Base-by-base conservation (phyloP, 2,888 invertebrate species). In the Gymnocheta viridis region DNA sequence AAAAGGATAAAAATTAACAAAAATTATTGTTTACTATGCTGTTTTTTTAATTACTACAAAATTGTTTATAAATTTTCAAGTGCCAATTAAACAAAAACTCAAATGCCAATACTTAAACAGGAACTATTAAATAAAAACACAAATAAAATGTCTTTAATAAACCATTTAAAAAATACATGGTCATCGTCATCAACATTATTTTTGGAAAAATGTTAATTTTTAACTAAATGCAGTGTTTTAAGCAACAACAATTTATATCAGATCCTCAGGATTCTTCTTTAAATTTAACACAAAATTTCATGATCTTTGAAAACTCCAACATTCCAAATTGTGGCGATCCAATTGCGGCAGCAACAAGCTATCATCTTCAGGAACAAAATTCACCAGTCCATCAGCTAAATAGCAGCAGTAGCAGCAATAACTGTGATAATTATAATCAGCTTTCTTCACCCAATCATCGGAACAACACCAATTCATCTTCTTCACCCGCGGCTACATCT, bases 201-300 rank as follows among this genome's bases (percentile, higher is more conserved):
- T 66, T 27, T 51, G 41, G 54, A 32, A 35, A 66, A 77, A 84
- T 84, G 77, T 77, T 66, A 66, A 77, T 62, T 72, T 29, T 51
- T 72, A 69, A 85, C 83, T 86, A 86, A 86, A 86, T 86, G 86
- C 85, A 85, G 82, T 83, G 85, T 80, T 85, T 78, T 38, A 87
- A 82, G 87, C 87, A 86, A 85, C 87, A 86, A 49, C 77, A 81
- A 77, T 82, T 64, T 60, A 58, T 67, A 70, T 69, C 60, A 54
- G 81, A 79, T 82, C 79, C 85, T 67, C 82, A 84, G 85, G 82
- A 80, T 82, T 82, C 85, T 77, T 76, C 83, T 78, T 69, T 86
- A 79, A 69, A 69, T 70, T 51, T 58, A 54, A 41, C 70, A 3
- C 80, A 80, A 54, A 76, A 72, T 67, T 84, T 60, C 56, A 76